Base-by-base conservation (phyloP, 2,797 vertebrate species). In the Gymnoscopelus microlampas region DNA sequence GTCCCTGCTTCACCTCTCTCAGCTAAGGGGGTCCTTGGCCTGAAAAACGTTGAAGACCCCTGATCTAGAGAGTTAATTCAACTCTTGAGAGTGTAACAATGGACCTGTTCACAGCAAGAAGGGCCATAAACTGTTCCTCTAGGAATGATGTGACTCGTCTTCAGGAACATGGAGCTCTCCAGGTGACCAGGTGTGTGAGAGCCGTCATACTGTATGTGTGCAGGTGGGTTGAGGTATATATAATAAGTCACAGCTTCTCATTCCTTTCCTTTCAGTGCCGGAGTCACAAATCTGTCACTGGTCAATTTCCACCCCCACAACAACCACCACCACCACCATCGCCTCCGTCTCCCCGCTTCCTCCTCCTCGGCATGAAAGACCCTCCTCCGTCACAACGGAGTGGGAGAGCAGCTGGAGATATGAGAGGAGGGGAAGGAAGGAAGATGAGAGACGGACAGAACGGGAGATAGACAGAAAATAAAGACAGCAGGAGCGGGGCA, bases 231-330 rank as follows among this genome's bases (percentile, higher is more conserved):
- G 39, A 44, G 32, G 32, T 5, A 35, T 44, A 70, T 23, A 19
- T 19, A 19, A 19, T 19, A 62, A 63, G 24, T 53, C 5, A 0
- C 23, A 39, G 44, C 11, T 49, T 66, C 55, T 67, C 48, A 13
- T 35, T 77, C 32, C 8, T 12, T 15, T 59, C 23, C 58, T 63
- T 58, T 70, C 24, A 72, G 66, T 60, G n/a, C 29, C 53, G 60
- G 63, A 85, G 67, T 68, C 75, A 83, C 86, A 88, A 83, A 89
- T 89, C 76, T 89, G 86, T 90, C 90, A 89, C 82, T 85, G 87
- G 77, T 77, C 72, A 78, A 56, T 81, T 83, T 84, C 76, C 50
- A 80, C 68, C 13, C 7, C 7, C 7, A 8, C 39, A 8, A 44
- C 39, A 44, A 10, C 7, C 73, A 70, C 64, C 79, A 76, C 76